Conservation (phyloP, 2,113 vertebrate species). For the Irena cyanogastra region DNA sequence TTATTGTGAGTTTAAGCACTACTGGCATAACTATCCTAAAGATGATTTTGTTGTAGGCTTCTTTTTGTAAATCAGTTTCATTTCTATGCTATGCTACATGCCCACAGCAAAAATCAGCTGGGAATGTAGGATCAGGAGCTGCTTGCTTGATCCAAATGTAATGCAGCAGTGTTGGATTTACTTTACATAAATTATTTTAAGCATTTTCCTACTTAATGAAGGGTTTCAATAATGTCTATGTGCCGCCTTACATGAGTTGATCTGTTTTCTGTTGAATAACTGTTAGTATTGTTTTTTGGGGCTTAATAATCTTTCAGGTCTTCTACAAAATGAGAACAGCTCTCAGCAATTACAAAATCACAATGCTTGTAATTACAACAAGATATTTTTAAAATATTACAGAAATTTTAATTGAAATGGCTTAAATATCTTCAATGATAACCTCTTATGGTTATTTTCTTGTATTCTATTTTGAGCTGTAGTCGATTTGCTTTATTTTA, state of each 20-base stretch:
- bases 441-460: slow-evolving; percentile 28
- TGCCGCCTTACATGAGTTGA: not conserved
- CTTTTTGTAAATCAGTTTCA: not conserved
- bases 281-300: not conserved
- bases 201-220: not conserved
- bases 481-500: slow-evolving; percentile 62
- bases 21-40: not conserved
- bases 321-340: not conserved
- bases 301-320: not conserved
- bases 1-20: not conserved
- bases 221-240: not conserved
- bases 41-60: not conserved
- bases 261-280: not conserved
- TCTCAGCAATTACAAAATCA: not conserved
- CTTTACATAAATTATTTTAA: not conserved
- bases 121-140: not conserved
- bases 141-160: not conserved
- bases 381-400: not conserved
- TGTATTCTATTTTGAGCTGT: slow-evolving; percentile 28
- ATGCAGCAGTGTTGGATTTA: not conserved
- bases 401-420: not conserved
- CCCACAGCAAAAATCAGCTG: not conserved
- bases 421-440: slow-evolving; percentile 28
- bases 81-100: not conserved
- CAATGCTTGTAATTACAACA: not conserved